Conservation (phyloP, 2,113 vertebrate genomes). For the Fulmarus glacialis region DNA sequence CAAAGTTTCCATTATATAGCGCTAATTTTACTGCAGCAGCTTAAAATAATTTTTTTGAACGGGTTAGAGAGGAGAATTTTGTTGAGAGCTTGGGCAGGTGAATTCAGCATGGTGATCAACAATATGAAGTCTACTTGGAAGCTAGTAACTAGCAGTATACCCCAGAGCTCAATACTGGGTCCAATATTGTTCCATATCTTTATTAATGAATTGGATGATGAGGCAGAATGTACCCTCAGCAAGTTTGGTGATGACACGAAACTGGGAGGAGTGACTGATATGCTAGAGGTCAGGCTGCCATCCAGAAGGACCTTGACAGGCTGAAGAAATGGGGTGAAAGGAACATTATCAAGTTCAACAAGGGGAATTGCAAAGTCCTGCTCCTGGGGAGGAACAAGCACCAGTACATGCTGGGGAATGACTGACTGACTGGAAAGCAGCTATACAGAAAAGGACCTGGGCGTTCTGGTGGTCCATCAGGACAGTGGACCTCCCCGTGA, state of each 20-base stretch:
- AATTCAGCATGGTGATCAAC: neutral
- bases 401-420: too few relatives aligned
- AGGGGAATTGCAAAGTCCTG: neutral
- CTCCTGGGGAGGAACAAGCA: neutral
- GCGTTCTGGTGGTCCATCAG: rapidly evolving
- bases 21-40: conserved; percentile 62
- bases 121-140: neutral
- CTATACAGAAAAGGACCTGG: neutral
- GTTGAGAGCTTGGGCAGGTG: neutral
- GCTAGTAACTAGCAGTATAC: neutral
- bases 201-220: neutral
- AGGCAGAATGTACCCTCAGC: too few relatives aligned
- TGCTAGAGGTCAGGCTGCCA: neutral
- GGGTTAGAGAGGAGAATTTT: conserved; percentile 22
- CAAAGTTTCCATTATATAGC: conserved; percentile 66
- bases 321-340: neutral
- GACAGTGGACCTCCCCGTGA: neutral
- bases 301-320: neutral
- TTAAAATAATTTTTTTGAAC: conserved; percentile 24
- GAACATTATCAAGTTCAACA: neutral
- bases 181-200: neutral
- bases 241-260: neutral
- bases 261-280: neutral
- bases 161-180: neutral
- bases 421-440: neutral